Evolutionary conservation across 1,140 invertebrate genomes (phyloP).

Genomic region (Tigriopus japonicus): DNA sequence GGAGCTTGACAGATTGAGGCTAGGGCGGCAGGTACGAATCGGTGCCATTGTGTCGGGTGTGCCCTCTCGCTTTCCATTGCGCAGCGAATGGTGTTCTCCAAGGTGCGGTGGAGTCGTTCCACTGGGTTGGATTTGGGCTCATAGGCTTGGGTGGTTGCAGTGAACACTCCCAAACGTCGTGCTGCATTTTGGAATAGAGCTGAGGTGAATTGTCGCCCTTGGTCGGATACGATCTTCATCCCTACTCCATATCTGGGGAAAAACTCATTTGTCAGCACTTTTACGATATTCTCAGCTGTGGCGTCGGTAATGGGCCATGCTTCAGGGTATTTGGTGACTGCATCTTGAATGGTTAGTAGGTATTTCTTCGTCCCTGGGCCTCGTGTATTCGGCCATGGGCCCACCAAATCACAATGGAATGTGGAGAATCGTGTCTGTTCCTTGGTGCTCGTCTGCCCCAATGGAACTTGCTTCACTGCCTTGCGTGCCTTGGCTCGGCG

Average conservation of each 20-base stretch:
- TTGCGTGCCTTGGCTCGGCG: background rate
- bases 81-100: background rate
- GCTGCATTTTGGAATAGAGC: background rate
- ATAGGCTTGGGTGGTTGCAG: background rate
- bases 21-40: background rate
- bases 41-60: background rate
- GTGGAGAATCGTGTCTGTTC: background rate
- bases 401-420: background rate
- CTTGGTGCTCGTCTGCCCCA: background rate
- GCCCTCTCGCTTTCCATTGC: background rate
- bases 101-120: background rate
- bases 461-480: background rate
- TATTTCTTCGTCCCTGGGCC: background rate
- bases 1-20: background rate
- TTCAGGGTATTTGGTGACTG: background rate
- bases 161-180: background rate
- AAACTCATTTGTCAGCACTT: background rate
- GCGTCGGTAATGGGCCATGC: background rate
- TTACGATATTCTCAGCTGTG: background rate
- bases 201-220: background rate
- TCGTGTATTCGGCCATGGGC: background rate
- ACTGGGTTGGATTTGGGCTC: background rate
- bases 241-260: background rate
- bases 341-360: background rate
- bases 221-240: background rate